Conservation (phyloP, 1,140 invertebrate species). For the Drosophila simulans region DNA sequence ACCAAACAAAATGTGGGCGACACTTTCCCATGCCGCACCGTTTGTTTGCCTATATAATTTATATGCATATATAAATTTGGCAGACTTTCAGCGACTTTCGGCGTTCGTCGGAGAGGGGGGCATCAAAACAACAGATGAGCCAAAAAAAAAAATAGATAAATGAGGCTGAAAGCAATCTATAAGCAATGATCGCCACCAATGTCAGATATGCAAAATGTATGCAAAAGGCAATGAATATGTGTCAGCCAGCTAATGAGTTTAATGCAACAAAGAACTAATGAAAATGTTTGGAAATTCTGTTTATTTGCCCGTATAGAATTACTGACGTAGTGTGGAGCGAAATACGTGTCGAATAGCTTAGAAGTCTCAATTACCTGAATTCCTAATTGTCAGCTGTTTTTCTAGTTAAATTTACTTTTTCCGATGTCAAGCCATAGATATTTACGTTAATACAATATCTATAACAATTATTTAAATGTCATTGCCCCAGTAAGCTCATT, state of each 20-base stretch:
- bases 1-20: slow-evolving; percentile 2
- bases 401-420: no score
- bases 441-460: no score
- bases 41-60: slow-evolving; percentile 27
- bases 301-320: neutral
- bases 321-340: neutral
- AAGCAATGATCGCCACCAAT: slow-evolving; percentile 56
- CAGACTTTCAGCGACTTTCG: slow-evolving; percentile 53
- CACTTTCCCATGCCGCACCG: slow-evolving; percentile 10
- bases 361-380: neutral
- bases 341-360: no score
- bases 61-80: slow-evolving; percentile 45
- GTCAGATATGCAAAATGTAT: slow-evolving; percentile 62
- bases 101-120: neutral
- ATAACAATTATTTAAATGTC: no score
- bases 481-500: neutral
- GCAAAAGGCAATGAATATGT: slow-evolving; percentile 22
- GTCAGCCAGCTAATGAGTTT: slow-evolving; percentile 22
- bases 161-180: slow-evolving; percentile 23
- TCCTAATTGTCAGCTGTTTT: neutral
- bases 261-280: slow-evolving; percentile 5
- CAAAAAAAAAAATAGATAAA: slow-evolving; percentile 25
- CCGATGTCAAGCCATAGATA: no score
- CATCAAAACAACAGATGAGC: slow-evolving; percentile 31
- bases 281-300: slow-evolving; percentile 6